Evolutionary conservation across 2,797 vertebrate species (phyloP).

Genomic region (Micrastur ruficollis): DNA sequence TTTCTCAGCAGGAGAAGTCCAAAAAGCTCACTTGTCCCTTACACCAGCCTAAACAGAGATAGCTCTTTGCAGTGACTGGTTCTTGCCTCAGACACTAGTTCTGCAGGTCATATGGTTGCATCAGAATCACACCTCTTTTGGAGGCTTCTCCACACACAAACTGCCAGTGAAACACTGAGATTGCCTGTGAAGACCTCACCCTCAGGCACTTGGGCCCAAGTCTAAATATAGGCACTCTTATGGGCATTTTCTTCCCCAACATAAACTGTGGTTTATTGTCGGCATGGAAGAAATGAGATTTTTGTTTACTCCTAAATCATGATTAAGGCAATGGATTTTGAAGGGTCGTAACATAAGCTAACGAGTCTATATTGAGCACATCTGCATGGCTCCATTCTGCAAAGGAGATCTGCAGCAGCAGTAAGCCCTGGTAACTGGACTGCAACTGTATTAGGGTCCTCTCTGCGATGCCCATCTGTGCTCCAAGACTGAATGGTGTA

Average conservation of each 20-base stretch:
- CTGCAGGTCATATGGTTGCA: not conserved
- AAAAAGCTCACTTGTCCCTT: not conserved
- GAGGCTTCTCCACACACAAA: not conserved
- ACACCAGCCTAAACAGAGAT: not conserved
- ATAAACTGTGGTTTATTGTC: not conserved
- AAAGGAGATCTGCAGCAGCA: not conserved
- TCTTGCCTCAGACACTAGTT: not conserved
- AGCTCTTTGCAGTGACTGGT: not conserved
- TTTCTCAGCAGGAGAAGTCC: not conserved
- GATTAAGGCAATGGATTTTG: not conserved
- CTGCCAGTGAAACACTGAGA: not conserved
- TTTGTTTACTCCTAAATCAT: not conserved
- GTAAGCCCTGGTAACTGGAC: not conserved
- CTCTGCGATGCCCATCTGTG: not conserved
- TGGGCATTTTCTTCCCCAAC: fast-evolving
- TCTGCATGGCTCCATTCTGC: not conserved
- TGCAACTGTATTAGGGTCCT: not conserved
- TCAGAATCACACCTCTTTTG: not conserved
- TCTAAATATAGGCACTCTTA: not conserved
- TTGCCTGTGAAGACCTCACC: not conserved
- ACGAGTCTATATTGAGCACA: not conserved
- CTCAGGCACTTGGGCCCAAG: not conserved
- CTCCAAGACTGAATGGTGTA: not conserved
- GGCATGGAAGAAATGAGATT: not conserved
- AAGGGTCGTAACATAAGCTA: not conserved